These are phyloP conservation scores for Cantharis lateralis DNA, from an alignment of 2,888 invertebrate species.

Conservation along the genomic window DNA sequence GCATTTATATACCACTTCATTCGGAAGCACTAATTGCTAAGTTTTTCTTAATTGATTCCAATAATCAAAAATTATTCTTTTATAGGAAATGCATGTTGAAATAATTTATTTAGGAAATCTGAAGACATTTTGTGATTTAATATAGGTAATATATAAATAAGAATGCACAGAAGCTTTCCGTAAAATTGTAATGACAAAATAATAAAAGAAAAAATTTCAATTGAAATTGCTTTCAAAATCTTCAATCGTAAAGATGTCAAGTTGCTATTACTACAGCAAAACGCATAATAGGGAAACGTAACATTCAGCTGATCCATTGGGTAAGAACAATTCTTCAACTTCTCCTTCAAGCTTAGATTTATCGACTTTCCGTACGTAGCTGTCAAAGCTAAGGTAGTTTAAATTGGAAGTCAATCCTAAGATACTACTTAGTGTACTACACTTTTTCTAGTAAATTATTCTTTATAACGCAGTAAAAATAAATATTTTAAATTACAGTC, in stretches of 20 bases:
- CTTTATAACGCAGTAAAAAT: neutral
- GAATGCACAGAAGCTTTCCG: neutral
- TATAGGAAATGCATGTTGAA: neutral
- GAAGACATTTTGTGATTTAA: neutral
- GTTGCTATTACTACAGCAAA: constrained; percentile 4
- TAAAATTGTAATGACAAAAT: neutral
- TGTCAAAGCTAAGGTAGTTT: neutral
- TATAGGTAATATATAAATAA: neutral
- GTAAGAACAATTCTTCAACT: constrained; percentile 5
- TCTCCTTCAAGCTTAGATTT: constrained; percentile 3
- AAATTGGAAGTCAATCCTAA: constrained; percentile 2
- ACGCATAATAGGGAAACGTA: constrained; percentile 2
- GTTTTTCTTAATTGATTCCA: neutral
- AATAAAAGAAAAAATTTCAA: neutral
- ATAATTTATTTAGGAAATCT: neutral
- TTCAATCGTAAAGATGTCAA: constrained; percentile 1
- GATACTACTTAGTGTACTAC: neutral
- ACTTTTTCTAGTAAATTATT: neutral
- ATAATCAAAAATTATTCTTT: neutral
- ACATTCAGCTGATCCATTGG: neutral
- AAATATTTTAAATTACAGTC: neutral
- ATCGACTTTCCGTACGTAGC: constrained; percentile 2
- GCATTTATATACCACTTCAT: neutral
- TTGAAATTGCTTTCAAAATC: constrained; percentile 1
- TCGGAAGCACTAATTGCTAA: neutral